phyloP scores from a whole-genome alignment of 2,113 vertebrate genomes.

The Muntiacus muntjak region DNA sequence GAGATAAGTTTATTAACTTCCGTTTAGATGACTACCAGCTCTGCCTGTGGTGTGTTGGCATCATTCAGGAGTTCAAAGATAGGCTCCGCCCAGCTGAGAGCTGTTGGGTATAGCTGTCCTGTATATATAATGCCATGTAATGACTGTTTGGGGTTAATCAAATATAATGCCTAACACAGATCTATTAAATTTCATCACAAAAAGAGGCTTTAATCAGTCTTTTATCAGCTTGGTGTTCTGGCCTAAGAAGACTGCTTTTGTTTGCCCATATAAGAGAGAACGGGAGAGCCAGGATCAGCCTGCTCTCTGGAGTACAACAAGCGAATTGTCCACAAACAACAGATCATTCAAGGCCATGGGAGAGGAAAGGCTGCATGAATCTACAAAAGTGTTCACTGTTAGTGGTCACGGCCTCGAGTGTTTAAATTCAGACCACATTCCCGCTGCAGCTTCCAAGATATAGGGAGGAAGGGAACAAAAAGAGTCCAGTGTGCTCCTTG shows the following conservation, averaged over 20 bases:
- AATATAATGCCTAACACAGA: constrained; percentile 49
- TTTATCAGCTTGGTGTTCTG: constrained; percentile 69
- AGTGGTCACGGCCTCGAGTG: constrained; percentile 64
- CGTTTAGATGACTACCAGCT: not conserved
- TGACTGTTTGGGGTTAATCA: constrained; percentile 53
- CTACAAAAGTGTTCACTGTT: constrained; percentile 88
- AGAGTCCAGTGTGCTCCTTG: constrained; percentile 74
- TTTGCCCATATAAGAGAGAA: constrained; percentile 80
- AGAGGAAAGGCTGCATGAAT: constrained; percentile 80
- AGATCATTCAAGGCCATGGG: constrained; percentile 81
- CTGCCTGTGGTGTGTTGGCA: not conserved
- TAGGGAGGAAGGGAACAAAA: constrained; percentile 74
- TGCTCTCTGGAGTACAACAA: constrained; percentile 86
- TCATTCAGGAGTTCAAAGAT: not conserved
- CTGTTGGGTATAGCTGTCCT: not conserved
- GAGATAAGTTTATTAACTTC: not conserved
- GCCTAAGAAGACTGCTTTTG: constrained; percentile 75
- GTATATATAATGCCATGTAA: constrained; percentile 39
- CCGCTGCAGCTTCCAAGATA: constrained; percentile 76
- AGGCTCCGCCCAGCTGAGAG: not conserved
- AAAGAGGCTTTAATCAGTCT: constrained; percentile 71
- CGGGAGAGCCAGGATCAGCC: constrained; percentile 83
- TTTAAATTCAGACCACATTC: constrained; percentile 84
- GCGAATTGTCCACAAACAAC: constrained; percentile 90
- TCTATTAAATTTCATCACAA: constrained; percentile 68